Evolutionary conservation across 2,797 vertebrate genomes (phyloP), one percentile per base, ranked within the genome.

Genomic region (Accipiter fasciatus): DNA sequence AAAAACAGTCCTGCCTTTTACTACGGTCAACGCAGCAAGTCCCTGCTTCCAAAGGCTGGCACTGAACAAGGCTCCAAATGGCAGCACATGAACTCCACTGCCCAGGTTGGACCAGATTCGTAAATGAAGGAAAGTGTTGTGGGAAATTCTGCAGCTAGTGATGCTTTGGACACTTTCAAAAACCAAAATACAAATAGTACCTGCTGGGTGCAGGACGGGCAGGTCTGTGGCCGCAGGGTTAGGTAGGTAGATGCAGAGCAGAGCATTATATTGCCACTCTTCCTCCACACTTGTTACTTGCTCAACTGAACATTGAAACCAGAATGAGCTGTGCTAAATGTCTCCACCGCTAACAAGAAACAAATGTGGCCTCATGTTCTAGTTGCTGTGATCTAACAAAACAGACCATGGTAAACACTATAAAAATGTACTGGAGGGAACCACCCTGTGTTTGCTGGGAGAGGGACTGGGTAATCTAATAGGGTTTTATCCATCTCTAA

Each of bases 371-470:
- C 92, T 94, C 96, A 59, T 94, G 91, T 95, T 96, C 96, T 13
- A 96, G 96, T 97, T 97, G 96, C 97, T 94, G 97, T 96, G 97
- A 97, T 97, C 96, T 96, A 96, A 95, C 93, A 96, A 96, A 97
- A 97, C 97, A 96, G 96, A 97, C 95, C 93, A 75, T 93, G 93
- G 95, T 97, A 96, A 97, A 97, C 97, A 97, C 96, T 93, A 91
- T 94, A 97, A 97, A 97, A 97, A 96, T 94, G 96, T 96, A 95
- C 97, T 97, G 95, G 67, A 97, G 93, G 93, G 95, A 97, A 97
- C 94, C 96, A 97, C 95, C 96, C 96, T 93, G 67, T 78, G 89
- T 96, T 96, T 97, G 97, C 96, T 96, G 91, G 91, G 95, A 95
- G 97, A 96, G 49, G 25, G 94, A 95, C 87, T 81, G 95, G 84